Conservation (phyloP, 2,797 vertebrate genomes). For the Gymnoscopelus braueri region DNA sequence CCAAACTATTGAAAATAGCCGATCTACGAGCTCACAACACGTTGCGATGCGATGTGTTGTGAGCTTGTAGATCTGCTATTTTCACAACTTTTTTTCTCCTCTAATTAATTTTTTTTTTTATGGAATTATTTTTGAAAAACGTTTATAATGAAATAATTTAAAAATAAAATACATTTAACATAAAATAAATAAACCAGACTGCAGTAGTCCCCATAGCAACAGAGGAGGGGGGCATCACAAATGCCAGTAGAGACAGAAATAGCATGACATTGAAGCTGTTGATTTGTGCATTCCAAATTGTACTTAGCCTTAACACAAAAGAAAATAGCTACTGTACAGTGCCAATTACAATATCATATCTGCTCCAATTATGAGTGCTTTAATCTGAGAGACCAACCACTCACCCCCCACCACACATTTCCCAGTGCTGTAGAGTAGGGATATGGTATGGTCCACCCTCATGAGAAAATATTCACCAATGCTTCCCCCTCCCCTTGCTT, state of each 20-base stretch:
- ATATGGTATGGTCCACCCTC: conserved; percentile 73
- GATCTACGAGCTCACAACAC: too few species aligned
- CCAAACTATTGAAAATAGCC: too few species aligned
- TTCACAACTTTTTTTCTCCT: too few species aligned
- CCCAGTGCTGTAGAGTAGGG: conserved; percentile 22
- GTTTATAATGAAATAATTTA: too few species aligned
- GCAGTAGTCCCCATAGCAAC: conserved; percentile 87
- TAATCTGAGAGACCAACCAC: not conserved
- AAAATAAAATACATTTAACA: conserved; percentile 27
- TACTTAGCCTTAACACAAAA: conserved; percentile 8
- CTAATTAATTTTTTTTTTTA: too few species aligned
- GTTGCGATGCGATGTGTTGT: too few species aligned
- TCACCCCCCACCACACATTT: conserved; percentile 12
- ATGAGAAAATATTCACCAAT: conserved; percentile 49
- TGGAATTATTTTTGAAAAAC: too few species aligned
- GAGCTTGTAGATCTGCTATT: too few species aligned
- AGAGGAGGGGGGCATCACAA: conserved; percentile 67
- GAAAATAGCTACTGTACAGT: conserved; percentile 3
- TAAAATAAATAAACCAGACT: conserved; percentile 67
- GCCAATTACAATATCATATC: too few species aligned
- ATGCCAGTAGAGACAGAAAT: conserved; percentile 27
- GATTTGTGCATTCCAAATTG: conserved; percentile 15
- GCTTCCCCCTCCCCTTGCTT: conserved; percentile 58
- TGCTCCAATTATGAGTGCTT: not conserved
- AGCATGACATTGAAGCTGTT: conserved; percentile 15